Percentiles rank a stretch among this genome's conserved stretches.
Conservation (phyloP, 2,888 invertebrate genomes). For the Diarsia rubi region DNA sequence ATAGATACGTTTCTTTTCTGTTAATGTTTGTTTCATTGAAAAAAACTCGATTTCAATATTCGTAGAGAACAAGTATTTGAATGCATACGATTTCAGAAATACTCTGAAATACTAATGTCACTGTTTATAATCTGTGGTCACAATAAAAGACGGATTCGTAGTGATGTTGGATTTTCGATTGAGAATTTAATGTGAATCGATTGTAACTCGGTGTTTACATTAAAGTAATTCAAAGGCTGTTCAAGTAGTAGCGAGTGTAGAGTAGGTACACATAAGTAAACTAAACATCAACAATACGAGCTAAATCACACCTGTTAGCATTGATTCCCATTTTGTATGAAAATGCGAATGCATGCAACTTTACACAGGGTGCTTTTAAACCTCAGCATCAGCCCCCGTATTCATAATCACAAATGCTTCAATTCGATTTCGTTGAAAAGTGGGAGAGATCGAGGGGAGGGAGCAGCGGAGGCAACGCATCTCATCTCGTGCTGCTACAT, state of each 20-base stretch:
- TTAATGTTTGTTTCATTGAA: background rate
- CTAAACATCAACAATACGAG: background rate
- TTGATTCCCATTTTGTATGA: background rate
- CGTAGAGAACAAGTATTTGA: constrained; percentile 20
- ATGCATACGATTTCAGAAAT: constrained; percentile 18
- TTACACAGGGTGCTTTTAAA: too few relatives aligned
- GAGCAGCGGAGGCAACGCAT: background rate
- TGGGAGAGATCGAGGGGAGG: background rate
- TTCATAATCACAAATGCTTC: too few relatives aligned
- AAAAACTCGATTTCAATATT: background rate
- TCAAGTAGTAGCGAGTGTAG: background rate
- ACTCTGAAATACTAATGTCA: constrained; percentile 38
- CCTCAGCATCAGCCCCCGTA: too few relatives aligned
- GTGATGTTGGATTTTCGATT: constrained; percentile 26
- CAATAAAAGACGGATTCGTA: background rate
- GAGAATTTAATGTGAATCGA: background rate
- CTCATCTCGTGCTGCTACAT: background rate
- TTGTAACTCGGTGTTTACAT: rapidly evolving
- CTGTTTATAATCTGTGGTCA: constrained; percentile 44
- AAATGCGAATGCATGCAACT: background rate
- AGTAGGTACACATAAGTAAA: background rate
- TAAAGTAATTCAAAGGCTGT: background rate
- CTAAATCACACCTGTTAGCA: background rate
- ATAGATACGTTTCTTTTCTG: rapidly evolving
- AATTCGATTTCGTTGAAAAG: too few relatives aligned